Evolutionary conservation across 2,113 vertebrate genomes (phyloP).

Genomic region (Odocoileus hemionus): DNA sequence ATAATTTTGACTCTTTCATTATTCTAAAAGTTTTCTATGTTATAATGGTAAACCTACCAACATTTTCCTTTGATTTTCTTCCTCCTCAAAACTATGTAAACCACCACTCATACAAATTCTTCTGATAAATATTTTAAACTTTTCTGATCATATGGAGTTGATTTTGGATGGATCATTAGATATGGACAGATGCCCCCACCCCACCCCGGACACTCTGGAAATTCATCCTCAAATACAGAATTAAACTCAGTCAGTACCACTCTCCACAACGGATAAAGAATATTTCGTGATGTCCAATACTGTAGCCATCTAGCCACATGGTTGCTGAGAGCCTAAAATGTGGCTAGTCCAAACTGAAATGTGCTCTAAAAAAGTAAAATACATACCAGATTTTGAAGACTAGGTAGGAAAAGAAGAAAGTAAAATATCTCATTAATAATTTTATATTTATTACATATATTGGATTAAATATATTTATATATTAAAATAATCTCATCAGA

Average conservation of each 20-base stretch:
- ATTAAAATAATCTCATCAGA: neutral
- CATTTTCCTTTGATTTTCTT: neutral
- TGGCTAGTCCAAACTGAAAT: neutral
- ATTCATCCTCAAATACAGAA: neutral
- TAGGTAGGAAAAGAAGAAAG: neutral
- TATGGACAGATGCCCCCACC: neutral
- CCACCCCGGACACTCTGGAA: neutral
- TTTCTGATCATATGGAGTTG: neutral
- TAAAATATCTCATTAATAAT: neutral
- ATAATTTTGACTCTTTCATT: constrained; percentile 45
- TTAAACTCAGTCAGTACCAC: neutral
- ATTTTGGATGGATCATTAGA: neutral
- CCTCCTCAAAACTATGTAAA: constrained; percentile 40
- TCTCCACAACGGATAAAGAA: neutral
- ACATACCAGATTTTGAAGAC: neutral
- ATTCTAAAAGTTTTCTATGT: constrained; percentile 11
- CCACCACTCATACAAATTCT: neutral
- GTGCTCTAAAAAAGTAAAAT: neutral
- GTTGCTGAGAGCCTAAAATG: neutral
- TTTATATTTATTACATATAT: neutral
- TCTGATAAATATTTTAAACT: constrained; percentile 25
- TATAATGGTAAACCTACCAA: neutral
- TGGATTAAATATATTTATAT: neutral
- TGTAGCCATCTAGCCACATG: neutral
- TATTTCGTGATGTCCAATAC: neutral